Base-by-base conservation (phyloP, 2,888 invertebrate species). In the Enoplolaimus lenunculus region DNA sequence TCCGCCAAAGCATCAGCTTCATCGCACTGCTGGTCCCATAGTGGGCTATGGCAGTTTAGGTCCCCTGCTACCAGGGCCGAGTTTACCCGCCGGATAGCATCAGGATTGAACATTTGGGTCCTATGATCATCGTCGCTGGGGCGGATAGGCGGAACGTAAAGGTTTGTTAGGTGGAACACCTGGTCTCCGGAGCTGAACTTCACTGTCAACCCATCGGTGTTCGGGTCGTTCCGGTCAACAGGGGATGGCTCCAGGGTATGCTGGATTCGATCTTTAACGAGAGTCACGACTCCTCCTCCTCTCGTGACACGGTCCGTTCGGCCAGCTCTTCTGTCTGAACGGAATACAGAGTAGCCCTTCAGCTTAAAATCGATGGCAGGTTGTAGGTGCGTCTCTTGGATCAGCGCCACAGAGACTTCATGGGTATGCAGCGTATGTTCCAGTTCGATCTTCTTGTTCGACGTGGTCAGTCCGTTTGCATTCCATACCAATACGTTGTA, bases 21-120 rank as follows among this genome's bases (percentile, higher is more conserved):
- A 21, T 21, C n/a, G n/a, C 57, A 57, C 16, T n/a, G 16, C 16
- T 57, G 57, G 57, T 57, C 57, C 57, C 57, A 57, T 57, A 21
- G 57, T 57, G 57, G 57, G 57, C 57, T 57, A n/a, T 57, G 57
- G 57, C 57, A 57, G 57, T 57, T 57, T 21, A 57, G n/a, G n/a
- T 57, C 57, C n/a, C 57, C 57, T 21, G 57, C 57, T 57, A 57
- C n/a, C 16, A 57, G 16, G 57, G 57, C 57, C 16, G 16, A 21
- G n/a, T n/a, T 16, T n/a, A 21, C 16, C 16, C 16, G 16, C 57
- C 16, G 57, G 16, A 57, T 16, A 21, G 57, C 57, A 57, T 16
- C 57, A n/a, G 57, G 57, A 57, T 57, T n/a, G 57, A 57, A 57
- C 16, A n/a, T 21, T 57, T 57, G 57, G n/a, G 57, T 57, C n/a